These are phyloP conservation scores for Ceramica pisi DNA, from an alignment of 2,888 invertebrate species.

Conservation along the genomic window DNA sequence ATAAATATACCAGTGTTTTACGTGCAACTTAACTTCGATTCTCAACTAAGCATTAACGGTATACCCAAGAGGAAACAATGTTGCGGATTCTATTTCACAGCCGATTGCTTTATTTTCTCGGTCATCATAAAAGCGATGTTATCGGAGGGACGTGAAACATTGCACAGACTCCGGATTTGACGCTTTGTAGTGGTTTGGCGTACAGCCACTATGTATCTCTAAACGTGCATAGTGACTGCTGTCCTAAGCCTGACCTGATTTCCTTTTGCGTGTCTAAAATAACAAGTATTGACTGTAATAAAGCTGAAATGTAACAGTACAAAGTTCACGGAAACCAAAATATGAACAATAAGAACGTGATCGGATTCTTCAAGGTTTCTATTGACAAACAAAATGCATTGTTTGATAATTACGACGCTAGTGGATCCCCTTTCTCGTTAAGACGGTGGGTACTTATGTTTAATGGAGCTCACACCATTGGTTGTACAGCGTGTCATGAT, in stretches of 20 bases:
- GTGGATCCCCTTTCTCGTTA: constrained; percentile 29
- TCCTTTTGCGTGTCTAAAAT: constrained; percentile 52
- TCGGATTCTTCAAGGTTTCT: constrained; percentile 33
- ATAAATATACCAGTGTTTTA: constrained; percentile 39
- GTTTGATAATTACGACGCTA: constrained; percentile 21
- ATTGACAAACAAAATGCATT: constrained; percentile 30
- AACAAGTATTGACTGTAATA: constrained; percentile 42
- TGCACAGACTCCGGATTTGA: constrained; percentile 5
- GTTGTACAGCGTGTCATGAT: constrained; percentile 23
- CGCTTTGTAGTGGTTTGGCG: constrained; percentile 12
- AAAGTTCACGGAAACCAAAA: constrained; percentile 41
- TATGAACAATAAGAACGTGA: constrained; percentile 50
- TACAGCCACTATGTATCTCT: constrained; percentile 19
- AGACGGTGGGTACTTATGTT: constrained; percentile 20
- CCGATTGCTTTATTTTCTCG: constrained; percentile 48
- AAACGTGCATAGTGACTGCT: constrained; percentile 27
- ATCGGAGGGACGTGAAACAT: constrained; percentile 12
- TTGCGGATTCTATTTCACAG: constrained; percentile 55
- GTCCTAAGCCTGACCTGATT: constrained; percentile 52
- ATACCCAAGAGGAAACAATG: constrained; percentile 29
- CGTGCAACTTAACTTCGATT: constrained; percentile 47
- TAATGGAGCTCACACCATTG: constrained; percentile 16
- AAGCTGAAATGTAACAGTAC: constrained; percentile 23
- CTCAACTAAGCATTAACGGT: constrained; percentile 45
- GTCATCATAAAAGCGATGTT: constrained; percentile 31